These are phyloP conservation scores for Pediacus dermestoides DNA, from an alignment of 2,888 invertebrate species.

Conservation along the genomic window DNA sequence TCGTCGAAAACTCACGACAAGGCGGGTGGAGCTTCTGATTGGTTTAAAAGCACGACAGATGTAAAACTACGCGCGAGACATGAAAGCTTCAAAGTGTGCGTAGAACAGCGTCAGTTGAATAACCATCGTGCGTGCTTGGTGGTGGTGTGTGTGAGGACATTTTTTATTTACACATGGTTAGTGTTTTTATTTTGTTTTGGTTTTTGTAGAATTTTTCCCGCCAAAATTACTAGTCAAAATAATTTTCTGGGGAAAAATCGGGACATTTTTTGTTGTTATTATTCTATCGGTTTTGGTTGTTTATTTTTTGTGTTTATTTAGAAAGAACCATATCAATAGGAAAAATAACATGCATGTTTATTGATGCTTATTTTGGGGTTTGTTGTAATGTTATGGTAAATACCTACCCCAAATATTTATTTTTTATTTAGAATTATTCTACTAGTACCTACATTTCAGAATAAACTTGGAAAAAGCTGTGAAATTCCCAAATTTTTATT, in stretches of 20 bases:
- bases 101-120: constrained; percentile 45
- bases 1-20: constrained; percentile 26
- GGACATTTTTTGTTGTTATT: constrained; percentile 15
- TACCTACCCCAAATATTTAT: no score
- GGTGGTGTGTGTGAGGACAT: constrained; percentile 44
- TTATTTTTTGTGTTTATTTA: constrained; percentile 4
- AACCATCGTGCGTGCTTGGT: constrained; percentile 47
- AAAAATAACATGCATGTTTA: no score
- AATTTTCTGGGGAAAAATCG: no score
- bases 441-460: no score
- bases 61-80: constrained; percentile 47
- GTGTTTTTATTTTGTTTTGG: constrained; percentile 29
- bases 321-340: no score
- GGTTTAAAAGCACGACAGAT: constrained; percentile 48
- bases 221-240: no score
- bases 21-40: constrained; percentile 38
- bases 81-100: constrained; percentile 48
- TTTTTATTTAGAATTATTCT: no score
- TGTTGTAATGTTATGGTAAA: no score
- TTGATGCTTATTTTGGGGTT: no score
- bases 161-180: constrained; percentile 50
- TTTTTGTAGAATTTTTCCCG: constrained; percentile 15
- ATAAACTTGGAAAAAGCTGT: no score
- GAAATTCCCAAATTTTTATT: no score
- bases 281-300: constrained; percentile 9